phyloP scores from a whole-genome alignment of 2,113 vertebrate genomes.

The Gallinago media region DNA sequence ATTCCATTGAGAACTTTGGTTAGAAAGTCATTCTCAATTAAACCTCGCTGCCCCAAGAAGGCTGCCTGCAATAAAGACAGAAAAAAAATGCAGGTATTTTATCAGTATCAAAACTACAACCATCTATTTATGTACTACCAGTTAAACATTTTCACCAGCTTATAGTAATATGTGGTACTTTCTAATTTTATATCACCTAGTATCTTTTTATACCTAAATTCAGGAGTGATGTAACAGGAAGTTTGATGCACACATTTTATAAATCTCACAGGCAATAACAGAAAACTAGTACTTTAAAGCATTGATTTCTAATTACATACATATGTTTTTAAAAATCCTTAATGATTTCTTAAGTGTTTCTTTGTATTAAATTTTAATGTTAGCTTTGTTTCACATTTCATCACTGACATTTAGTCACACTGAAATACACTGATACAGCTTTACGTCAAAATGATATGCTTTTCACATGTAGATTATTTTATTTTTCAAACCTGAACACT shows the following conservation, averaged over 20 bases:
- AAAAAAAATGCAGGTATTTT: constrained; percentile 37
- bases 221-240: neutral
- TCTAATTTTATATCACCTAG: neutral
- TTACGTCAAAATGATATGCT: neutral
- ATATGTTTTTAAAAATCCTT: neutral
- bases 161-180: neutral
- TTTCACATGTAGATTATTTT: neutral
- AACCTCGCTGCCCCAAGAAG: constrained; percentile 95
- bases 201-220: neutral
- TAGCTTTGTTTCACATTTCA: neutral
- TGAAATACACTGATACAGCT: accelerated
- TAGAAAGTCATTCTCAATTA: constrained; percentile 97
- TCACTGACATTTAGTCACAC: neutral
- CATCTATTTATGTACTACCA: neutral
- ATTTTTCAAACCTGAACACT: neutral
- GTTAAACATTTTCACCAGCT: neutral
- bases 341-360: neutral
- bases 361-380: neutral
- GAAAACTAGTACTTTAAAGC: neutral
- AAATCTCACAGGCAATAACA: neutral
- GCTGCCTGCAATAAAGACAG: constrained; percentile 84
- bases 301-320: neutral
- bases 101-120: neutral
- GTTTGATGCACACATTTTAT: neutral
- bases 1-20: constrained; percentile 98